Conservation (phyloP, 2,113 vertebrate genomes). For the Boulengeromyrus knoepffleri region DNA sequence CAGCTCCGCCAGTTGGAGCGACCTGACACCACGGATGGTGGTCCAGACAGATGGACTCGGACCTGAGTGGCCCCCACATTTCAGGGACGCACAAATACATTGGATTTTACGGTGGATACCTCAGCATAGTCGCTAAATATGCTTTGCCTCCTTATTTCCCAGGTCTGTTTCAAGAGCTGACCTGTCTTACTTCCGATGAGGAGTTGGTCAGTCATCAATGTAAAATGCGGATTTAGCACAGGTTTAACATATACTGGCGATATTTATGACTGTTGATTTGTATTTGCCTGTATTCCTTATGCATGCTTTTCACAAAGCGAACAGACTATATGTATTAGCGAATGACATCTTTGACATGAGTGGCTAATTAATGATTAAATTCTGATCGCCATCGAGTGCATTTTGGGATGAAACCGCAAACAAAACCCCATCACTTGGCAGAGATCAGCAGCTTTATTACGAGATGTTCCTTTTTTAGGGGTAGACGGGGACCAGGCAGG, state of each 20-base stretch:
- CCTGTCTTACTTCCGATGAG: not conserved
- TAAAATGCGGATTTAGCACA: not conserved
- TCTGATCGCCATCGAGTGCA: not conserved
- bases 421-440: not conserved
- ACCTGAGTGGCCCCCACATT: conserved; percentile 21
- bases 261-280: not conserved
- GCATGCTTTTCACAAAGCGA: not conserved
- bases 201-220: not conserved
- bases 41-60: not conserved
- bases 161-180: not conserved
- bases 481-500: not conserved
- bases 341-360: not conserved
- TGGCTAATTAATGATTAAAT: not conserved
- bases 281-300: not conserved
- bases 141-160: not conserved
- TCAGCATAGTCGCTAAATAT: not conserved
- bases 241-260: not conserved
- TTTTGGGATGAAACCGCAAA: not conserved
- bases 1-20: conserved; percentile 8
- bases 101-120: not conserved
- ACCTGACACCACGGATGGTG: conserved; percentile 42
- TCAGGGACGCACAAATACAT: conserved; percentile 8
- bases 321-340: not conserved
- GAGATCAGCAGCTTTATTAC: not conserved
- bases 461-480: not conserved